phyloP scores from a whole-genome alignment of 37 sponge, comb jelly and placozoan species.

The Beroe ovata region DNA sequence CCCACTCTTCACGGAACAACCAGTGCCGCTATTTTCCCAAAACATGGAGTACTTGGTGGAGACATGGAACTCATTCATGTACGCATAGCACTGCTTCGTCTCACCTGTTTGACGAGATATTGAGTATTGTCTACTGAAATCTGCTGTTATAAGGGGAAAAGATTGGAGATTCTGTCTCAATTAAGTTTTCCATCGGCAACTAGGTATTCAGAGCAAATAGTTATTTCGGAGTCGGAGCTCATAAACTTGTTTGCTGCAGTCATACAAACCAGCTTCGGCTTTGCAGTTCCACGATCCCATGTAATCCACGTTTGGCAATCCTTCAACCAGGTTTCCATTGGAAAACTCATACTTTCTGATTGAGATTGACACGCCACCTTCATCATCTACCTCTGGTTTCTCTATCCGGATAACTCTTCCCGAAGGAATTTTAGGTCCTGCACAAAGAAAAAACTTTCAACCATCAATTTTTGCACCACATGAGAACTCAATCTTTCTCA shows the following conservation, averaged over 20 bases:
- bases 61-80: not conserved
- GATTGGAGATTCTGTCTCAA: no score
- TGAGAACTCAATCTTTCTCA: no score
- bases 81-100: not conserved
- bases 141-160: no score
- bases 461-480: no score
- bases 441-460: no score
- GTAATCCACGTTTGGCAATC: not conserved
- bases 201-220: no score
- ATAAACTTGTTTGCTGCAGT: no score
- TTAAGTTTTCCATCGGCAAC: no score
- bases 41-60: not conserved
- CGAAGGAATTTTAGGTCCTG: not conserved
- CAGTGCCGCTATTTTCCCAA: not conserved
- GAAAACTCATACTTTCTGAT: not conserved
- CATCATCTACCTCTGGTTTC: not conserved
- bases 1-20: not conserved
- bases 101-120: no score
- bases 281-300: not conserved
- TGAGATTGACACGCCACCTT: not conserved
- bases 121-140: no score
- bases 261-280: not conserved
- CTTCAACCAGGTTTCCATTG: not conserved
- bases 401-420: not conserved
- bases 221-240: no score